Base-by-base conservation (phyloP, 2,113 vertebrate genomes). In the Trachemys scripta region DNA sequence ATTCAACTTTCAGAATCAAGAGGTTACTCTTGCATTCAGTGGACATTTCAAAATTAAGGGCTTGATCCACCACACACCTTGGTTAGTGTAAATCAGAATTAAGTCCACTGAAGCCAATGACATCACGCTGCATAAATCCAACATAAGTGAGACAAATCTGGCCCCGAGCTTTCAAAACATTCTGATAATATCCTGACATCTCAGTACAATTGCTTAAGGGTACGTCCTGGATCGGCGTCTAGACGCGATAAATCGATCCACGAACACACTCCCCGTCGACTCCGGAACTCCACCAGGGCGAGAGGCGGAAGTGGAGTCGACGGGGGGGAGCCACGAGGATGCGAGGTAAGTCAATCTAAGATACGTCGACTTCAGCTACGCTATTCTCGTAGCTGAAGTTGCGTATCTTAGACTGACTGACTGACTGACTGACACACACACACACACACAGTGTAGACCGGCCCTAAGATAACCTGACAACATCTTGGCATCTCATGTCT, bases 1-100 rank as follows among this genome's bases (percentile, higher is more conserved):
- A 75, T 13, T 20, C 16, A 82, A 42, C 29, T 95, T 93, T 93
- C 65, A 91, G 22, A 86, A 93, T 85, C 45, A 90, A 92, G 62
- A 85, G 14, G 38, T 84, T 83, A 93, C n/a, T 10, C 50, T 72
- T 81, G n/a, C 57, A 92, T 1, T 91, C 75, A 93, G 89, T 1
- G 89, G 85, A 11, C 90, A 72, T 95, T 96, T 89, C 65, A 69
- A 93, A 94, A 86, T 53, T 0, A 80, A 88, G 35, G 69, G 45
- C 51, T 65, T 84, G 29, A 91, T 84, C 89, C 85, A 86, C 78
- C 45, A 95, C 13, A 51, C 83, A 75, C 65, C 2, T 85, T 35
- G 0, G 0, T 47, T 75, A 91, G 80, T 6, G 2, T 20, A 94
- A 95, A 92, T 76, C 19, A 87, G 49, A 88, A 95, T 90, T 20